A percentile compares a stretch with the other conserved stretches of the same genome.
phyloP scores from a whole-genome alignment of 2,888 invertebrate genomes.

The Limnephilus rhombicus region DNA sequence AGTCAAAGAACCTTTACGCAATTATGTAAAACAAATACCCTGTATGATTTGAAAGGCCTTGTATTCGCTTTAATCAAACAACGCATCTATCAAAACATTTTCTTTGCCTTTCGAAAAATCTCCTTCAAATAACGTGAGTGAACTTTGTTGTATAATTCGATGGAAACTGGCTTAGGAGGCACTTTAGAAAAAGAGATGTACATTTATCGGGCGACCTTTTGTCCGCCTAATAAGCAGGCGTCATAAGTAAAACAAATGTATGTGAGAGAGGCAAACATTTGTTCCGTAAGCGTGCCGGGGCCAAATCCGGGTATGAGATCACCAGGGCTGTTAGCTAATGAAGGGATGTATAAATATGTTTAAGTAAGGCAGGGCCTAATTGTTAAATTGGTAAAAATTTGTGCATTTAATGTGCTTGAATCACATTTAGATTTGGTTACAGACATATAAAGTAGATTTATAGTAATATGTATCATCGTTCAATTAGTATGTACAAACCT shows the following conservation, averaged over 20 bases:
- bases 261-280: slow-evolving; percentile 20
- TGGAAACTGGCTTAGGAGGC: not conserved
- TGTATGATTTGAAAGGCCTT: not conserved
- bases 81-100: not conserved
- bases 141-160: not conserved
- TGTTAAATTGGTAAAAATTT: not conserved
- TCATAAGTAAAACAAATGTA: slow-evolving; percentile 37
- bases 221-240: slow-evolving; percentile 34
- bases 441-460: too few relatives aligned
- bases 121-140: not conserved
- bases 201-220: slow-evolving; percentile 34
- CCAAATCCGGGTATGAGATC: not conserved
- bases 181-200: slow-evolving; percentile 32
- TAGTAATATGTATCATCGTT: too few relatives aligned
- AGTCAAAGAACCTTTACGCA: not conserved
- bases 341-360: not conserved
- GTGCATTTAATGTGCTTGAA: not conserved
- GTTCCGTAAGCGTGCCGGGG: slow-evolving; percentile 26
- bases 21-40: not conserved
- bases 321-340: not conserved
- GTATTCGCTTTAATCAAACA: not conserved
- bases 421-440: not conserved
- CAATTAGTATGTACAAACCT: too few relatives aligned
- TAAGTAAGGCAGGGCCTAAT: not conserved
- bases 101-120: not conserved